Base-by-base conservation (phyloP, 2,113 vertebrate genomes). In the Etheostoma cragini region DNA sequence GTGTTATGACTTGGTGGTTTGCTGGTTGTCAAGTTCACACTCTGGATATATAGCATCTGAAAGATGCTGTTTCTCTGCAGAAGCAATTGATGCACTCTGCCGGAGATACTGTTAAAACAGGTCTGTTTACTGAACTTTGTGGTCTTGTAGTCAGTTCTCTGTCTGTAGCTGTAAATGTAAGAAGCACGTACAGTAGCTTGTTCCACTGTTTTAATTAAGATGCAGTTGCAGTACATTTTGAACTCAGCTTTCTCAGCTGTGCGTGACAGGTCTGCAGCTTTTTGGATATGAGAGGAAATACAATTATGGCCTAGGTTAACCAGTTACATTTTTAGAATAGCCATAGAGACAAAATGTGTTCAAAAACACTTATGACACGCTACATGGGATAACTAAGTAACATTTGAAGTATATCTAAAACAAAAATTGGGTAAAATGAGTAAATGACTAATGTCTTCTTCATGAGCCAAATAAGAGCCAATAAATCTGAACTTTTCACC, bases 1-100 rank as follows among this genome's bases (percentile, higher is more conserved):
- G 22, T 76, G 70, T 62, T 53, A 30, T 26, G 19, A 13, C n/a
- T 17, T 10, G 14, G 7, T 19, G 5, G 60, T 71, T 19, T 64
- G 46, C 45, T 50, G 58, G 21, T 49, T 85, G 61, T 58, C 47
- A 68, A 21, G 10, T 66, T 68, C n/a, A 64, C 46, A 57, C 21
- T 49, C 53, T 53, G 12, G 57, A 8, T 82, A 67, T 69, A 85
- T 76, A 81, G 79, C 17, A 49, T 19, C 54, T 60, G 67, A n/a
- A 24, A 1, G 8, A n/a, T 33, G 6, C 60, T 22, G 11, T 33
- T 72, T 78, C 52, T 46, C 38, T 65, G 16, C 46, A 74, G 69
- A 22, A 63, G 61, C 38, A 38, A 45, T 7, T 15, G 13, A 46
- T 66, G 35, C 16, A 8, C 8, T 4, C 16, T 77, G 21, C 30